Base-by-base conservation (phyloP, 2,113 vertebrate genomes). In the Mirza zaza region DNA sequence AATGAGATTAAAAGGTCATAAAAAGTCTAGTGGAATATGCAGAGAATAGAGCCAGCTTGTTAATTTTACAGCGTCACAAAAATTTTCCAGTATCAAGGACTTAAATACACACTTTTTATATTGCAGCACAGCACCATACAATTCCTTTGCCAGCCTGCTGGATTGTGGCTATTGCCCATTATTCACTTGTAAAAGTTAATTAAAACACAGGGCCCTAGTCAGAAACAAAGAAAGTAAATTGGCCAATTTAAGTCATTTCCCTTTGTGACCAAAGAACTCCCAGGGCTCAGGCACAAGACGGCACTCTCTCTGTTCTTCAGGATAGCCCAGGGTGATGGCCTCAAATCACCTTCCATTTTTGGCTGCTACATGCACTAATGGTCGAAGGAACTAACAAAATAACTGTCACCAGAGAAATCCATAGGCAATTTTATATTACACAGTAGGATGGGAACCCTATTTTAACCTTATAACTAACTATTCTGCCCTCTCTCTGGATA, bases 121-220 rank as follows among this genome's bases (percentile, higher is more conserved):
- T 57, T 94, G 77, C 59, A 97, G 65, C 6, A 94, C 63, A 95
- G 96, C 71, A 86, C 67, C 48, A 57, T 29, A 80, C 2, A 87
- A 20, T 79, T 90, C 32, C 55, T 96, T 93, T 94, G 81, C 70
- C 87, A 97, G 95, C 84, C 61, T 93, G 93, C 42, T 93, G 70
- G 77, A 95, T 95, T 97, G 81, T 84, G 86, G 50, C 68, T 87
- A 87, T 73, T 92, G 84, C 80, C 93, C 75, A 94, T 93, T 94
- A 97, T 92, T 97, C 90, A 93, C 86, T 96, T 92, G 61, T 97
- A 98, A 98, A 97, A 98, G 93, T 96, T 97, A 95, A 96, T 96
- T 97, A 94, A 98, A 97, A 95, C 71, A 93, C 76, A 97, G 52
- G 68, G 92, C 59, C n/a, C 65, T 63, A 34, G 80, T 97, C 90